These are phyloP conservation scores for Zele albiditarsus DNA, from an alignment of 2,888 invertebrate genomes.

Conservation along the genomic window DNA sequence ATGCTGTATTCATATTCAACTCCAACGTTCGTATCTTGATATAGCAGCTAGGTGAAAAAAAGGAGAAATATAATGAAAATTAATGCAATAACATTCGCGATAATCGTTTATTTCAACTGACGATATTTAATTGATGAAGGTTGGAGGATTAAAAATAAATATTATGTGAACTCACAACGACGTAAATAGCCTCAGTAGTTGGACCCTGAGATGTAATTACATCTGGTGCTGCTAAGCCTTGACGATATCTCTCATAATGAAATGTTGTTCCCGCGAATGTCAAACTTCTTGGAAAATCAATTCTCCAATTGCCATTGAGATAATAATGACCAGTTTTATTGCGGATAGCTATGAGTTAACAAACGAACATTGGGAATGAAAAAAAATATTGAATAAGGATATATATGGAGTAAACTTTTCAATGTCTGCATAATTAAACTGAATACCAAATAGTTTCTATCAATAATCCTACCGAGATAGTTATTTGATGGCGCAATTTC, in stretches of 20 bases:
- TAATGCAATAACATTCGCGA: too few species aligned
- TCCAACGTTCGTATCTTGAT: slow-evolving; percentile 88
- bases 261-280: slow-evolving; percentile 89
- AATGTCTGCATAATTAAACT: not conserved
- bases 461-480: slow-evolving; percentile 82
- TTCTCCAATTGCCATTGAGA: slow-evolving; percentile 95
- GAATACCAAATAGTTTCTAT: slow-evolving; percentile 34
- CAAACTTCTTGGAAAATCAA: slow-evolving; percentile 89
- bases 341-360: slow-evolving; percentile 81
- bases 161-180: slow-evolving; percentile 79
- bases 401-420: not conserved
- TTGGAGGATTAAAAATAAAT: slow-evolving; percentile 21
- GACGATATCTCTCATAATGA: slow-evolving; percentile 89
- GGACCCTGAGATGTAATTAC: slow-evolving; percentile 89
- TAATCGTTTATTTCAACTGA: not conserved
- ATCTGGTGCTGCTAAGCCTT: slow-evolving; percentile 89
- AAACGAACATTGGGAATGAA: not conserved
- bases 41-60: slow-evolving; percentile 77
- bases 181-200: slow-evolving; percentile 89
- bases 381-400: not conserved
- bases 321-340: slow-evolving; percentile 89
- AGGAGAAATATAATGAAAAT: slow-evolving; percentile 14
- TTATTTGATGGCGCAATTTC: slow-evolving; percentile 90
- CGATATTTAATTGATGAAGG: not conserved
- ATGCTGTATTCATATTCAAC: slow-evolving; percentile 93